phyloP scores from a whole-genome alignment of 2,888 invertebrate genomes.

The Micropterix aruncella region DNA sequence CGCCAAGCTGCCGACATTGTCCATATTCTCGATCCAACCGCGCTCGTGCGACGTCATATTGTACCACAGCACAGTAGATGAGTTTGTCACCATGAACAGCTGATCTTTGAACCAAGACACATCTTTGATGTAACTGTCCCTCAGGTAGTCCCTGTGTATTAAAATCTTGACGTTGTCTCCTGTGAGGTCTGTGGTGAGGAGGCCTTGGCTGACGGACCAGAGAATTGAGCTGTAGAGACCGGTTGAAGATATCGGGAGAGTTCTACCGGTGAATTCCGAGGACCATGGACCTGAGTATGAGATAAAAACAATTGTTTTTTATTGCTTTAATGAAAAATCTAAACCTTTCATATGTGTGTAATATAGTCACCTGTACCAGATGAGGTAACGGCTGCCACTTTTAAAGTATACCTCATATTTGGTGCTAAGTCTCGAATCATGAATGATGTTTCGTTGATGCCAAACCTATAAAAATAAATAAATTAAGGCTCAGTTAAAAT shows the following conservation, averaged over 20 bases:
- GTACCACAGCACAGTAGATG: slow-evolving; percentile 55
- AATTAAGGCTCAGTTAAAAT: no score
- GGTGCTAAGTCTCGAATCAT: slow-evolving; percentile 57
- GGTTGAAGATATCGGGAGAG: slow-evolving; percentile 39
- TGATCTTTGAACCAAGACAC: slow-evolving; percentile 66
- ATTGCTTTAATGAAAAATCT: not conserved
- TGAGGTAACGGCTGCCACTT: slow-evolving; percentile 63
- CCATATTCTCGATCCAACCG: slow-evolving; percentile 46
- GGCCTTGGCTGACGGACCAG: slow-evolving; percentile 64
- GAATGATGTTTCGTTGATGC: slow-evolving; percentile 44
- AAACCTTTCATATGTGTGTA: no score
- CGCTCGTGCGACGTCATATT: slow-evolving; percentile 47
- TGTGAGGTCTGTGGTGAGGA: slow-evolving; percentile 69
- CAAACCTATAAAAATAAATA: slow-evolving; percentile 25
- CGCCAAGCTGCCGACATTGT: slow-evolving; percentile 64
- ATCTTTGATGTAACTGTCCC: slow-evolving; percentile 49
- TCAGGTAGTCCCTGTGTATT: slow-evolving; percentile 41
- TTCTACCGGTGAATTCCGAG: slow-evolving; percentile 58
- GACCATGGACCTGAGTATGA: slow-evolving; percentile 69
- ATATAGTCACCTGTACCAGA: slow-evolving; percentile 51
- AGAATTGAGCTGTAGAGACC: slow-evolving; percentile 47
- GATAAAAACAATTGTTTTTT: slow-evolving; percentile 5
- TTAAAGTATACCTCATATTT: slow-evolving; percentile 62
- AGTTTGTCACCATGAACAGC: slow-evolving; percentile 61
- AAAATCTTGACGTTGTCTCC: slow-evolving; percentile 61